Evolutionary conservation across 2,888 invertebrate genomes (phyloP).

Genomic region (Galerucella nymphaeae): DNA sequence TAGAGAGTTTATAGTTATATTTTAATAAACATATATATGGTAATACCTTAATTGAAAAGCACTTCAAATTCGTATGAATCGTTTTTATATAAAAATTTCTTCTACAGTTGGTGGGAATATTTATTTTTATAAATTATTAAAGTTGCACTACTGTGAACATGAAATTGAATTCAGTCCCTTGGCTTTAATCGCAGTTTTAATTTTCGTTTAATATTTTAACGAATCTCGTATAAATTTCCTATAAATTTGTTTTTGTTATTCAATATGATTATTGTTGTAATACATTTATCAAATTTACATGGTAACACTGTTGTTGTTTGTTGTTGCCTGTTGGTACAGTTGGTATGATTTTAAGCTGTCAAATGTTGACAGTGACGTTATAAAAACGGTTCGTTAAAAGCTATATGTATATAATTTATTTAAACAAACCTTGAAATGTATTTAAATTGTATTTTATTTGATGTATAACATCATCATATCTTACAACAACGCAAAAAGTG

Average conservation of each 20-base stretch:
- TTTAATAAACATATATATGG: neutral
- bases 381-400: constrained; percentile 32
- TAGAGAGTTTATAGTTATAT: neutral
- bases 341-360: neutral
- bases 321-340: too few species aligned
- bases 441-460: neutral
- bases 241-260: too few species aligned
- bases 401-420: constrained; percentile 18
- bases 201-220: neutral
- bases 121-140: neutral
- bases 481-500: constrained; percentile 39
- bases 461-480: constrained; percentile 26
- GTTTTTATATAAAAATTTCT: neutral
- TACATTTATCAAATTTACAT: too few species aligned
- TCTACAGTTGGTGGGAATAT: neutral
- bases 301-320: too few species aligned
- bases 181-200: neutral
- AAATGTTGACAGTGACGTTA: constrained; percentile 16
- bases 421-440: constrained; percentile 29
- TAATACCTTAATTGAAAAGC: constrained; percentile 6
- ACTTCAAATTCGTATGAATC: neutral
- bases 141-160: neutral
- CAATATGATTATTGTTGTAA: too few species aligned
- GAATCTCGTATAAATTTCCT: neutral
- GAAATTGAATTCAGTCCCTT: neutral